Base-by-base conservation (phyloP, 2,888 invertebrate species). In the Conops quadrifasciatus region DNA sequence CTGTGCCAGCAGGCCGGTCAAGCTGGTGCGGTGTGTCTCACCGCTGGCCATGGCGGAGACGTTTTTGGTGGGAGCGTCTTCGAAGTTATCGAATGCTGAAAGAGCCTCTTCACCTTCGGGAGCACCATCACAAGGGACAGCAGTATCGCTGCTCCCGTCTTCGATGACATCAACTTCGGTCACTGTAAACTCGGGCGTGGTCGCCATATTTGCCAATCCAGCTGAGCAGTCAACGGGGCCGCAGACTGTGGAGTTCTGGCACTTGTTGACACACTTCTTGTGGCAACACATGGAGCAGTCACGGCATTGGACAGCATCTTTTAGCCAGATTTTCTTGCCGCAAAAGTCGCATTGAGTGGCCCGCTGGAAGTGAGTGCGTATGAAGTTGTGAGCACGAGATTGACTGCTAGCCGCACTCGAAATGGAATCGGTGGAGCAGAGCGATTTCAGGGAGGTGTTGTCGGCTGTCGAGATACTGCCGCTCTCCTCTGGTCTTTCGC, bases 291-390 rank as follows among this genome's bases (percentile, higher is more conserved):
- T 91, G 0, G 91, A 90, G 82, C 98, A 98, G 75, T 92, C 91
- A 67, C 91, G 89, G 86, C 98, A 98, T 82, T 95, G 94, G 80
- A 95, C 94, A 3, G 96, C 98, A 80, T 96, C 96, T 87, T 97
- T 97, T 74, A 98, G 87, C 98, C 98, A 98, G 78, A 98, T 97
- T 93, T 97, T 97, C 83, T 95, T 96, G 73, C 94, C 93, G 87
- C 97, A 97, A 84, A 95, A 96, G 84, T 95, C 94, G 83, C 97
- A 97, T 82, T 94, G 94, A 2, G 96, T 95, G 0, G 94, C 93
- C 70, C 94, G 89, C 81, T 94, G 92, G 82, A 97, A 96, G 84
- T 96, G 95, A 2, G 94, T 95, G 69, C 94, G 88, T 70, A 94
- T 90, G 81, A 97, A 96, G 83, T 94, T 93, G 80, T 93, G 94